Conservation (phyloP, 1,140 invertebrate species). For the Schlechtendalia chinensis region DNA sequence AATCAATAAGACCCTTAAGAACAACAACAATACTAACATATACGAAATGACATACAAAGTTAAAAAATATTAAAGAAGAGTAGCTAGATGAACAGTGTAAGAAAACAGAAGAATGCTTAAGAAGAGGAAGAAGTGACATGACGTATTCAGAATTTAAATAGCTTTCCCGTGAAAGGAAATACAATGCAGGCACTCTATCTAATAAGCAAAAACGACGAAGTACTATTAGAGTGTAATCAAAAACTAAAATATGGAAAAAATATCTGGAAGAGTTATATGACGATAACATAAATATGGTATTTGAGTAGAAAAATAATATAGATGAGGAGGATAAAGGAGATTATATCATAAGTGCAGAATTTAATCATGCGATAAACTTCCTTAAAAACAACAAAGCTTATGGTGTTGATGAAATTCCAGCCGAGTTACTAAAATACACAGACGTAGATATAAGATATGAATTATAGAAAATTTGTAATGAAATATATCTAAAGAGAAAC, state of each 20-base stretch:
- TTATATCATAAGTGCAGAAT: slow-evolving; percentile 24
- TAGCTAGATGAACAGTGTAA: slow-evolving; percentile 49
- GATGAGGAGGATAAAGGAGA: slow-evolving; percentile 27
- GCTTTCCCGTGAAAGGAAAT: slow-evolving; percentile 44
- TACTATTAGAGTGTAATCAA: background rate
- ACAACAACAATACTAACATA: slow-evolving; percentile 3
- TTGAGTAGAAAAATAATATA: slow-evolving; percentile 47
- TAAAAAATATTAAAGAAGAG: slow-evolving; percentile 40
- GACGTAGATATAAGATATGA: slow-evolving; percentile 1
- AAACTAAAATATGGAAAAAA: slow-evolving; percentile 25
- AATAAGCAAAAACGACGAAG: slow-evolving; percentile 44
- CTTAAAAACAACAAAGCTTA: slow-evolving; percentile 30
- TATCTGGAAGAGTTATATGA: slow-evolving; percentile 18
- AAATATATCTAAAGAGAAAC: slow-evolving; percentile 49
- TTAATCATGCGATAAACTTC: slow-evolving; percentile 11
- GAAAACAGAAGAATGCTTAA: slow-evolving; percentile 32
- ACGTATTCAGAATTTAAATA: slow-evolving; percentile 2
- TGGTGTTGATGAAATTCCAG: slow-evolving; percentile 40
- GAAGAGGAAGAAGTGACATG: background rate
- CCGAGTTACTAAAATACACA: slow-evolving; percentile 3
- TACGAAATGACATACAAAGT: slow-evolving; percentile 1
- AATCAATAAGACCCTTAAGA: background rate
- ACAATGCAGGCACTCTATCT: slow-evolving; percentile 49
- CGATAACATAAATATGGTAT: slow-evolving; percentile 47
- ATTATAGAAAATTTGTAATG: slow-evolving; percentile 43